Evolutionary conservation across 37 sponge, comb jelly and placozoan genomes (phyloP).

Genomic region (Cladorhizidae sp.): DNA sequence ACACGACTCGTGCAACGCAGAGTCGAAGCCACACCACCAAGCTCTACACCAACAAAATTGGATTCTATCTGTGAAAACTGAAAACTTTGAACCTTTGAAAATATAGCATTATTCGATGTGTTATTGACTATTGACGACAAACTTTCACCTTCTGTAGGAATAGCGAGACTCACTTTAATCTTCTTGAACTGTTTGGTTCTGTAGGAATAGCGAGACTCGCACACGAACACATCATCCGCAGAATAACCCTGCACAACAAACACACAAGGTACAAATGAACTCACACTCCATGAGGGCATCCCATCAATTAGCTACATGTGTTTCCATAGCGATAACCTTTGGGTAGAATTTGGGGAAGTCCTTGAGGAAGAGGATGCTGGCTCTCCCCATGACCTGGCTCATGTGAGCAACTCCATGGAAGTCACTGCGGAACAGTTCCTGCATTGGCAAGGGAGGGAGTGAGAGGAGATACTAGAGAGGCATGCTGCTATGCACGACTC

Average conservation of each 20-base stretch:
- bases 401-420: constrained; percentile 47
- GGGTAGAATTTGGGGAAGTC: constrained; percentile 68
- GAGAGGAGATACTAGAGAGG: neutral
- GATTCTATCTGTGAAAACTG: no score
- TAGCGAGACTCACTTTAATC: constrained; percentile 67
- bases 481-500: neutral
- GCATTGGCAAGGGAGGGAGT: neutral
- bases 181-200: constrained; percentile 77
- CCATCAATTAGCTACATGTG: neutral
- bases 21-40: no score
- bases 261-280: neutral
- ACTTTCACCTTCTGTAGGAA: no score
- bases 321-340: constrained; percentile 27
- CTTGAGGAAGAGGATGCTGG: constrained; percentile 65
- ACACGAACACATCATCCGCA: constrained; percentile 84
- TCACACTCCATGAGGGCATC: neutral
- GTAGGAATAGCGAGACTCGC: constrained; percentile 75
- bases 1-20: no score
- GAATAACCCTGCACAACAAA: constrained; percentile 54
- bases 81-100: no score
- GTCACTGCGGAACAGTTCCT: constrained; percentile 92
- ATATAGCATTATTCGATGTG: no score
- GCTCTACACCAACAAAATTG: no score
- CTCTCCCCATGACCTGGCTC: constrained; percentile 44
- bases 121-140: no score